Base-by-base conservation (phyloP, 2,797 vertebrate genomes). In the Tokudaia muenninki region DNA sequence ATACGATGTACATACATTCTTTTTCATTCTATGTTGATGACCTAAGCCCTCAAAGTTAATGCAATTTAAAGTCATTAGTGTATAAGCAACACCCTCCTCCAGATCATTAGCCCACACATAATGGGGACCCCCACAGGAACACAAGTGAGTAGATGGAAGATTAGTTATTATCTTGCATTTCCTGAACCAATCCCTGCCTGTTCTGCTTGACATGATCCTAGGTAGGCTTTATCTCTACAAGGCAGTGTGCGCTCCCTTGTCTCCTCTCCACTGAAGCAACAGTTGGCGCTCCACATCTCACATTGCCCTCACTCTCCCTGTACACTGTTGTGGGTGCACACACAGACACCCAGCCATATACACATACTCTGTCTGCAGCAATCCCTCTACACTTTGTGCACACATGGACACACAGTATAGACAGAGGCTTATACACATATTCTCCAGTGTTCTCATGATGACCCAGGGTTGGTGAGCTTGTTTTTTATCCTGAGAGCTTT, bases 41-140 rank as follows among this genome's bases (percentile, higher is more conserved):
- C n/a, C 84, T 86, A 92, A 96, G 37, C 37, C 61, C 78, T 92
- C 84, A 37, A 77, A 86, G 47, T 80, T 77, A 96, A 91, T 59
- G 24, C 37, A 22, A 94, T 86, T 95, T 80, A 65, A 52, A 94
- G 79, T 86, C 72, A 92, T 96, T 94, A 92, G 86, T 79, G 65
- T 22, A 61, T 59, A 77, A 79, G 70, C 50, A 87, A 94, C n/a
- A 59, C 37, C 37, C 24, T 94, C 79, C 47, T 94, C 83, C 77
- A 91, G 65, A 93, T 93, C 92, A 93, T 97, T 93, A 97, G 78
- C 65, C 65, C 34, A 29, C 44, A 90, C 88, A 44, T 65, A 86
- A 91, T 59, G 44, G 34, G 67, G 72, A 82, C 59, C 83, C 91
- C 96, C 31, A 84, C 70, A 61, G 41, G 37, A 92, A 29, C 14